Evolutionary conservation across 2,113 vertebrate species (phyloP).

Genomic region (Haplotaxodon microlepis): DNA sequence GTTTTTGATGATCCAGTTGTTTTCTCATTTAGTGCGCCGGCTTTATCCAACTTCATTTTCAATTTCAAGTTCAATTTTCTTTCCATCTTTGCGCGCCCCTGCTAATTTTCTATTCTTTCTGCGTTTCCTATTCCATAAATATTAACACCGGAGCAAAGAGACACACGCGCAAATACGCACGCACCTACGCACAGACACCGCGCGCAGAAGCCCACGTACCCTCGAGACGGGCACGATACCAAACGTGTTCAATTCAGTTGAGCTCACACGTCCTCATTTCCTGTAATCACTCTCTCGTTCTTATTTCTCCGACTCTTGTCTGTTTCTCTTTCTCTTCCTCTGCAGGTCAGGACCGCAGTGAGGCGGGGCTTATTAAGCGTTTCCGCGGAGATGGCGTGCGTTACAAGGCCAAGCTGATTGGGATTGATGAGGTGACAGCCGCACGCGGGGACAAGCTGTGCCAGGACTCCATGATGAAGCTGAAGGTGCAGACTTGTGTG

Average conservation of each 20-base stretch:
- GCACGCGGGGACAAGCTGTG: constrained; percentile 98
- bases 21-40: background rate
- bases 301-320: background rate
- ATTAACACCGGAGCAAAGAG: constrained; percentile 28
- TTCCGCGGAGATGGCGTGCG: constrained; percentile 95
- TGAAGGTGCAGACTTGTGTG: constrained; percentile 79
- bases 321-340: constrained; percentile 14
- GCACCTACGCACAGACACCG: background rate
- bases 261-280: constrained; percentile 9
- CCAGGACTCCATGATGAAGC: constrained; percentile 99
- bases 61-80: constrained; percentile 39
- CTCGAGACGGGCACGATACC: background rate
- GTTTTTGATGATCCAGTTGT: constrained; percentile 5
- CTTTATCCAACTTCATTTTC: constrained; percentile 9
- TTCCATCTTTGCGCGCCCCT: background rate
- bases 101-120: constrained; percentile 46
- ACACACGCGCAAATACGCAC: background rate
- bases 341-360: constrained; percentile 93
- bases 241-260: background rate
- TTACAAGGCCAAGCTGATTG: constrained; percentile 97
- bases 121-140: constrained; percentile 50
- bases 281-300: background rate
- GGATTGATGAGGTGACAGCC: constrained; percentile 91
- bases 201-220: background rate
- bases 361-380: constrained; percentile 94